Conservation (phyloP, 2,888 invertebrate species). For the Lymantria dispar region DNA sequence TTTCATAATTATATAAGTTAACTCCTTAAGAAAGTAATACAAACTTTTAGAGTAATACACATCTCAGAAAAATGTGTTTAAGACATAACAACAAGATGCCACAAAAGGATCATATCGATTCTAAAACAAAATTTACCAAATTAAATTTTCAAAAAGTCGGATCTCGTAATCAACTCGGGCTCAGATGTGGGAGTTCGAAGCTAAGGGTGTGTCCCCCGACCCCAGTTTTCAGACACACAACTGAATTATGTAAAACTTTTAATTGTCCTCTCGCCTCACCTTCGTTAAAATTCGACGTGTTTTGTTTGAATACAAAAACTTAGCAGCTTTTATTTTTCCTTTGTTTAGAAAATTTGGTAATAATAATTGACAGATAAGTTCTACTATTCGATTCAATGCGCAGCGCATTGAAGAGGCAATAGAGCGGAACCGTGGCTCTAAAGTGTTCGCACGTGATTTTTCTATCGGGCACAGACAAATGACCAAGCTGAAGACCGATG, state of each 20-base stretch:
- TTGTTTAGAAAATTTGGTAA: conserved; percentile 28
- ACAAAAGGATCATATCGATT: conserved; percentile 41
- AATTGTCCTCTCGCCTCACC: conserved; percentile 59
- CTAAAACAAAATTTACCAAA: conserved; percentile 43
- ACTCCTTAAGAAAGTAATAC: too few relatives aligned
- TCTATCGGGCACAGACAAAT: too few relatives aligned
- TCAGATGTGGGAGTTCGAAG: conserved; percentile 37
- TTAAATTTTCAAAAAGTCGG: conserved; percentile 53
- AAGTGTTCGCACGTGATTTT: too few relatives aligned
- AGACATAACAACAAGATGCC: conserved; percentile 1
- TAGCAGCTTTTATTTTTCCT: conserved; percentile 21
- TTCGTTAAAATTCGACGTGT: conserved; percentile 66
- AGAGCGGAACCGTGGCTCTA: too few relatives aligned
- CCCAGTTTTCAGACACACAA: conserved; percentile 43
- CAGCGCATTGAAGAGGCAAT: too few relatives aligned
- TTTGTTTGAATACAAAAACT: conserved; percentile 50
- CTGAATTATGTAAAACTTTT: conserved; percentile 66
- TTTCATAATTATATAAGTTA: too few relatives aligned
- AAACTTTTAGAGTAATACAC: too few relatives aligned
- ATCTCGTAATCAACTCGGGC: conserved; percentile 45
- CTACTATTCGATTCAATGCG: too few relatives aligned
- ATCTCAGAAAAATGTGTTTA: too few relatives aligned
- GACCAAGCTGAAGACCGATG: too few relatives aligned
- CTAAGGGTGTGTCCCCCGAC: conserved; percentile 13
- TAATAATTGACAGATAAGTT: conserved; percentile 12